Base-by-base conservation (phyloP, 2,888 invertebrate genomes). In the Sialis lutaria region DNA sequence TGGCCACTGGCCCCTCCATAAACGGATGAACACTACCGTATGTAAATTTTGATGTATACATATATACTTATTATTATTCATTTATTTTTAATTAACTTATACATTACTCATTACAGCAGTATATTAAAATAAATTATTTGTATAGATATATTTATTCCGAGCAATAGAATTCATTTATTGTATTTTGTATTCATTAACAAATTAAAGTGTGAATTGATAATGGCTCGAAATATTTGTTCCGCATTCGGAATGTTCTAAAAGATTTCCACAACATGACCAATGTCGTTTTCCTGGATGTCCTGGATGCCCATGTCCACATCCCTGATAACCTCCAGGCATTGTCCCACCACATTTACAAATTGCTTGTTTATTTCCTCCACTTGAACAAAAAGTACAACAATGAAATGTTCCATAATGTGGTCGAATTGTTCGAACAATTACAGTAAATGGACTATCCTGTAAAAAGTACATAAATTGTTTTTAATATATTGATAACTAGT, bases 331-430 rank as follows among this genome's bases (percentile, higher is more conserved):
- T 53, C 82, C 84, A 13, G 79, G 79, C 84, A 86, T 86, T 48
- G 69, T 72, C 5, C 79, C 79, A 7, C 76, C 77, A 56, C 87
- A 86, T 5, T 76, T 83, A 62, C 86, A 86, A 40, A 63, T 65
- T 0, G 74, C 75, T 54, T 74, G 75, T 52, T 80, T 77, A 52
- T 70, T 75, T 2, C 86, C 85, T 7, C 80, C 80, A 51, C 82
- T 82, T 1, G 87, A 86, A 58, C 86, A 87, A 64, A 85, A 86
- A 31, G 81, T 74, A 60, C 86, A 87, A 58, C 86, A 87, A 62
- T 86, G 86, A 67, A 72, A 86, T 54, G 77, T 73, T 0, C 86
- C 87, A 43, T 67, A 68, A 61, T 86, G 86, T 1, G 75, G 71
- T 44, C 73, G 68, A 37, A 74, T 64, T 5, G 73, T 73, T n/a